Evolutionary conservation across 2,888 invertebrate genomes (phyloP), one percentile per base, ranked within the genome.

Genomic region (Eupithecia vulgata): DNA sequence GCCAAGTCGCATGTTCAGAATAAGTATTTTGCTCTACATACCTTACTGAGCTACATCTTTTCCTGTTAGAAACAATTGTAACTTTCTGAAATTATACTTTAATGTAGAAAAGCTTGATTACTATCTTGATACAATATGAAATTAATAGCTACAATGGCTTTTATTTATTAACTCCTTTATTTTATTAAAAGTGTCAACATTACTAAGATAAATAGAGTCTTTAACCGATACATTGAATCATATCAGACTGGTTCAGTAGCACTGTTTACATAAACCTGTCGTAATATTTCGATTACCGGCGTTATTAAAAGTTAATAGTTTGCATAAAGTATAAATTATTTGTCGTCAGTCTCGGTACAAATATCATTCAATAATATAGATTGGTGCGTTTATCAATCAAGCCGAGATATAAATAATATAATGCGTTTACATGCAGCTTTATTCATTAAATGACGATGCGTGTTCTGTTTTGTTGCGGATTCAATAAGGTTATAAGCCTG

Each of bases 241-340:
- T 80, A 83, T 82, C 84, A 84, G 79, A 13, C 75, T 81, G 67
- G 76, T 78, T 75, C 73, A 78, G 76, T 77, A 76, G 75, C 62
- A 72, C 67, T 76, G 76, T 80, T 80, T 74, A 75, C 77, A 84
- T 83, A 80, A 81, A 83, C 80, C 73, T 73, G 67, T 73, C 42
- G 62, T 74, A 84, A 85, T 84, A 79, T 78, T 78, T 77, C 73
- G 81, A 84, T 83, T 81, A 79, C 76, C 74, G 73, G 75, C 79
- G 78, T 85, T 86, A 88, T 88, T 87, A 86, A 88, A 87, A 84
- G 79, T 77, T 84, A 83, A 87, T 85, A 80, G 83, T 80, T 80
- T 80, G 74, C 77, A 88, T 88, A 86, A 88, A 88, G 87, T 85
- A 88, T 57, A 82, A 76, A 82, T 83, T 80, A 82, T 81, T 81